phyloP scores from a whole-genome alignment of 2,888 invertebrate species.

The Rapana venosa region DNA sequence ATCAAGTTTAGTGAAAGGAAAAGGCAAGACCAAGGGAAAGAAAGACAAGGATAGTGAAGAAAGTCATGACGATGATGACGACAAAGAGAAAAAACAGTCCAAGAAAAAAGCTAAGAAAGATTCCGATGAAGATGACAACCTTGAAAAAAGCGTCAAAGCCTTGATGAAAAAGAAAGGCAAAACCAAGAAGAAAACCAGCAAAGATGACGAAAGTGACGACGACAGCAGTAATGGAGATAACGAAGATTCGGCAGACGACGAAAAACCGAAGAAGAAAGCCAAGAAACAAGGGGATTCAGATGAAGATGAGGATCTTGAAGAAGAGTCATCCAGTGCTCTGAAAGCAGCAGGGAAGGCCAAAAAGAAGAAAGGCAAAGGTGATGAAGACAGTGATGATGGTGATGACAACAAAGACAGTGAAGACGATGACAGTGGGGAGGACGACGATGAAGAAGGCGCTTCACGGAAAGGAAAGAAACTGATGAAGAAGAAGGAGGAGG shows the following conservation, averaged over 20 bases:
- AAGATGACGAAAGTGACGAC: constrained; percentile 40
- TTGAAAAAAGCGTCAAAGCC: background rate
- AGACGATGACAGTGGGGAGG: constrained; percentile 42
- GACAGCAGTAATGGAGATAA: background rate
- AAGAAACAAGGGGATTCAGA: constrained; percentile 34
- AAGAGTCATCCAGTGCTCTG: background rate
- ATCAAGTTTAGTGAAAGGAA: no score
- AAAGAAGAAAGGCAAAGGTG: background rate
- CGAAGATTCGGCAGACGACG: background rate
- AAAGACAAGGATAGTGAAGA: constrained; percentile 6
- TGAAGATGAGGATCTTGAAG: constrained; percentile 42
- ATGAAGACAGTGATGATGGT: constrained; percentile 34
- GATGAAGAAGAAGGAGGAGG: constrained; percentile 45
- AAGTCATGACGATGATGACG: background rate
- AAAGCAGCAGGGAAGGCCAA: background rate
- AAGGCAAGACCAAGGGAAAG: background rate
- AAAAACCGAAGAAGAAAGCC: constrained; percentile 25
- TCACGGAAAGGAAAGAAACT: constrained; percentile 38
- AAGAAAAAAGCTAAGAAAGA: constrained; percentile 45
- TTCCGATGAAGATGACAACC: constrained; percentile 39
- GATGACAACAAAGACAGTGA: constrained; percentile 48
- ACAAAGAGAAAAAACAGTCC: constrained; percentile 32
- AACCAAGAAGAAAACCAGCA: background rate
- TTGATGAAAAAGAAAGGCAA: constrained; percentile 1
- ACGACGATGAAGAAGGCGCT: constrained; percentile 42